Evolutionary conservation across 2,797 vertebrate species (phyloP).

Genomic region (Parauchenoglanis ngamensis): DNA sequence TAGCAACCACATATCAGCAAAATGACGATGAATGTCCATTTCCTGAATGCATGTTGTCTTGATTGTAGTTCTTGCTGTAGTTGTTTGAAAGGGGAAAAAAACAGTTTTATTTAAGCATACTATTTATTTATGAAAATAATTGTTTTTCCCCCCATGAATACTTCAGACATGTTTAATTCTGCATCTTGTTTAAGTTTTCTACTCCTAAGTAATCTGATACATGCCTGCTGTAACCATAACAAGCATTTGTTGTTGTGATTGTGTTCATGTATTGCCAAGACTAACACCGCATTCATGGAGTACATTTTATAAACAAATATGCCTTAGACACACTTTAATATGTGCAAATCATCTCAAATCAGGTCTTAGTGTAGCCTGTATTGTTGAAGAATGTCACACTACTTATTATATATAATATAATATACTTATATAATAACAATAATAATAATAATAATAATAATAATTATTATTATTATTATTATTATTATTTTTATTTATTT

Average conservation of each 20-base stretch:
- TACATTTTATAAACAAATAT: background rate
- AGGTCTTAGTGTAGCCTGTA: background rate
- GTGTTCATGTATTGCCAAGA: conserved; percentile 17
- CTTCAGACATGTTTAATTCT: background rate
- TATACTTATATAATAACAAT: no score
- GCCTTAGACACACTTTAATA: background rate
- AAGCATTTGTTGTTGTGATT: conserved; percentile 43
- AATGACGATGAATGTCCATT: conserved; percentile 5
- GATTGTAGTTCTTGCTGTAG: background rate
- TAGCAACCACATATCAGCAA: conserved; percentile 64
- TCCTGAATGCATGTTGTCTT: background rate
- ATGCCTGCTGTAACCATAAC: conserved; percentile 70
- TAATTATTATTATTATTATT: no score
- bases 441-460: no score
- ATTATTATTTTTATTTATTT: background rate
- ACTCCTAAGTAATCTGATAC: conserved; percentile 56
- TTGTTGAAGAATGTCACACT: background rate
- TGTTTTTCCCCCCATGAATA: background rate
- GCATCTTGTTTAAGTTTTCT: background rate
- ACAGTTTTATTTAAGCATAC: background rate
- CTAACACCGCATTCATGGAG: background rate
- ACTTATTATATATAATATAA: no score
- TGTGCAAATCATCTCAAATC: background rate
- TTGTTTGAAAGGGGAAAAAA: background rate
- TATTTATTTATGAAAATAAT: background rate